Conservation (phyloP, 2,888 invertebrate genomes). For the Spicauda simplicius region DNA sequence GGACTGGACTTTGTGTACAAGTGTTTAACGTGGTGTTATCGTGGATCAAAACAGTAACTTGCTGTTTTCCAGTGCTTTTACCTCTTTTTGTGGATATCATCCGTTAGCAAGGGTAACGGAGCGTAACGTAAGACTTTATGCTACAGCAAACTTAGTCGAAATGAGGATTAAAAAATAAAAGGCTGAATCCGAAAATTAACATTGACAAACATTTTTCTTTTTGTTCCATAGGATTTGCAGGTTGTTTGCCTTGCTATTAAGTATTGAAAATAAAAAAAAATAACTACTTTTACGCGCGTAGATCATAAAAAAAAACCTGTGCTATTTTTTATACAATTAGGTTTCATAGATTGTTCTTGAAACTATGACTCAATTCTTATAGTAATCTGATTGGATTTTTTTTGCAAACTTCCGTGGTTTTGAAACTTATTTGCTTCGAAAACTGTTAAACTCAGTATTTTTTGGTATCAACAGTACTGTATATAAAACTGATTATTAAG, state of each 20-base stretch:
- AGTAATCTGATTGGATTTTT: neutral
- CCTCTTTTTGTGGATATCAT: slow-evolving; percentile 63
- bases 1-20: slow-evolving; percentile 39
- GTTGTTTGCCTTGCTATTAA: neutral
- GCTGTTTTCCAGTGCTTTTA: slow-evolving; percentile 64
- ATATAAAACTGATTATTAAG: neutral
- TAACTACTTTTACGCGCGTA: neutral
- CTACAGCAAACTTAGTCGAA: slow-evolving; percentile 57
- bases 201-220: slow-evolving; percentile 34
- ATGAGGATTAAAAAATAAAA: slow-evolving; percentile 3
- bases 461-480: neutral
- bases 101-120: slow-evolving; percentile 66
- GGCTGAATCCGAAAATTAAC: slow-evolving; percentile 22
- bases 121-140: slow-evolving; percentile 57
- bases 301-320: neutral
- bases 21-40: slow-evolving; percentile 24
- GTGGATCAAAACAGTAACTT: slow-evolving; percentile 52
- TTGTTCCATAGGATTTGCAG: neutral
- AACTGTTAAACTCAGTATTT: neutral
- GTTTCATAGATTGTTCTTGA: neutral
- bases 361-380: neutral
- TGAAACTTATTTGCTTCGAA: neutral
- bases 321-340: neutral
- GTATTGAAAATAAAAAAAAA: neutral
- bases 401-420: too few relatives aligned